phyloP scores from a whole-genome alignment of 2,797 vertebrate species.

The Ispidina lecontei region DNA sequence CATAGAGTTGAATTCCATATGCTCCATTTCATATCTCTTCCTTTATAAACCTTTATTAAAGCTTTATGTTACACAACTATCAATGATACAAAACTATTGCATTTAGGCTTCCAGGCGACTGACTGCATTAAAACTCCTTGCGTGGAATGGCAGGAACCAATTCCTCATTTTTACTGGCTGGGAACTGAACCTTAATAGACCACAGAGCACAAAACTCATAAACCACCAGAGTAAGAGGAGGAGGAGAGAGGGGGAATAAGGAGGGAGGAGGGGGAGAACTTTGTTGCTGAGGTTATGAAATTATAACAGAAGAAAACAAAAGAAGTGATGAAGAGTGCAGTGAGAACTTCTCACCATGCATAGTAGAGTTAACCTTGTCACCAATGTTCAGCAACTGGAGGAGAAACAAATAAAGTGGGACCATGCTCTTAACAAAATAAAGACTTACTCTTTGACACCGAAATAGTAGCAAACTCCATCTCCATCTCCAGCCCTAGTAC shows the following conservation, averaged over 20 bases:
- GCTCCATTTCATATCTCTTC: conserved; percentile 56
- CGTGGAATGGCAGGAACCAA: conserved; percentile 71
- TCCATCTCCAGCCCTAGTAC: neutral
- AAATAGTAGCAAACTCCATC: neutral
- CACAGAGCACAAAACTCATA: conserved; percentile 72
- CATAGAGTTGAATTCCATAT: neutral
- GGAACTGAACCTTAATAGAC: conserved; percentile 72
- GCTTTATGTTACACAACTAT: conserved; percentile 75
- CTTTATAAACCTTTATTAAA: conserved; percentile 75
- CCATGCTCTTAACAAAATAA: neutral
- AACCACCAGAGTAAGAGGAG: conserved; percentile 56
- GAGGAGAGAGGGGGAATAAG: neutral
- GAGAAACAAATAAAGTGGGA: conserved; percentile 10
- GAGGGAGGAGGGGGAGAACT: conserved; percentile 13
- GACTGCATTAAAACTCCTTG: conserved; percentile 74
- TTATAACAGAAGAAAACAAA: conserved; percentile 32
- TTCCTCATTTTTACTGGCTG: conserved; percentile 75
- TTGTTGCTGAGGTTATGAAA: conserved; percentile 50
- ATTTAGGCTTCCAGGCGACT: conserved; percentile 64
- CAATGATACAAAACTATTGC: conserved; percentile 71
- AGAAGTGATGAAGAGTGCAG: neutral
- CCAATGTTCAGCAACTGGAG: neutral
- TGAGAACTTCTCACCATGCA: neutral
- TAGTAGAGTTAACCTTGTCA: neutral
- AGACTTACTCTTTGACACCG: neutral